Conservation (phyloP, 2,888 invertebrate species). For the Campoletis raptor region DNA sequence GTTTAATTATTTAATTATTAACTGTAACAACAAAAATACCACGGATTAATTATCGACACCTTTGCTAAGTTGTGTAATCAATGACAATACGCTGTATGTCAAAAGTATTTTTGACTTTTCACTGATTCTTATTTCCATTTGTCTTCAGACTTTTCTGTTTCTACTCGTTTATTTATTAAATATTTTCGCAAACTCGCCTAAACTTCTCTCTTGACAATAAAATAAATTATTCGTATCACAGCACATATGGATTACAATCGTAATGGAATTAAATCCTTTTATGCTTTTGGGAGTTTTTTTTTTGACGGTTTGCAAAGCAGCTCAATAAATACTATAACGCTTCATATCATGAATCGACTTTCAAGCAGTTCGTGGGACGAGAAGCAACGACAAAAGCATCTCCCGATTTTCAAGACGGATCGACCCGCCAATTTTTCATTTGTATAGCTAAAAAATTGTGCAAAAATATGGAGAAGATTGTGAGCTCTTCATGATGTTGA, state of each 20-base stretch:
- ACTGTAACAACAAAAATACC: constrained; percentile 27
- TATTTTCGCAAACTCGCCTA: constrained; percentile 8
- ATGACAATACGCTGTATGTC: background rate
- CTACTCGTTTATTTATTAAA: constrained; percentile 19
- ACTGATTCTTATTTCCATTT: constrained; percentile 1
- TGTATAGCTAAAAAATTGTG: background rate
- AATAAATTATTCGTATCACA: constrained; percentile 69
- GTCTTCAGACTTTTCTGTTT: background rate
- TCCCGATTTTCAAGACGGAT: constrained; percentile 73
- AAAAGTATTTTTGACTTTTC: background rate
- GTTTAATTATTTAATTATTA: constrained; percentile 48
- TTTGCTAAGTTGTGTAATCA: constrained; percentile 36
- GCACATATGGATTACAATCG: constrained; percentile 65
- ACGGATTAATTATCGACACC: constrained; percentile 42
- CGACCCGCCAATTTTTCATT: constrained; percentile 35
- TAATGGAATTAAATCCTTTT: constrained; percentile 48
- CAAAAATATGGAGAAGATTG: background rate
- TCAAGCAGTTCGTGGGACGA: constrained; percentile 13
- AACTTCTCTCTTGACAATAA: constrained; percentile 13
- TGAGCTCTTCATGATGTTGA: background rate
- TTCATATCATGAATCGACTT: background rate
- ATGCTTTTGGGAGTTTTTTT: constrained; percentile 26
- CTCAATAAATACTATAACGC: background rate
- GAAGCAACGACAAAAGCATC: constrained; percentile 39
- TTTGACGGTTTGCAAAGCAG: constrained; percentile 21